Base-by-base conservation (phyloP, 2,113 vertebrate genomes). In the Sinosuthora webbiana region DNA sequence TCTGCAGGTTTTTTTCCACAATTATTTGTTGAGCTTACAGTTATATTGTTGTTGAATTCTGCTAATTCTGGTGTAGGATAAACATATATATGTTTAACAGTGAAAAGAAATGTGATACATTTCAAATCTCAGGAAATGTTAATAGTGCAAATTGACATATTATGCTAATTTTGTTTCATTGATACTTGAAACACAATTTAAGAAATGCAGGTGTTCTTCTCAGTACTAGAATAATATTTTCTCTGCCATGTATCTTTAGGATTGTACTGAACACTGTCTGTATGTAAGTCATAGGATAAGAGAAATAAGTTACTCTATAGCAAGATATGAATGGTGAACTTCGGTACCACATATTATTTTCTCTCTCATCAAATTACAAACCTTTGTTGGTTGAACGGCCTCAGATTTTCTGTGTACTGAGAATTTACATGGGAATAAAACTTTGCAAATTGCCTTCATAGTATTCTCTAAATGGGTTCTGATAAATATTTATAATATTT, bases 401-500 rank as follows among this genome's bases (percentile, higher is more conserved):
- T 93, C 56, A 67, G 47, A 45, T 71, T 93, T 90, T 94, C 44
- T 59, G 41, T 77, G 68, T 64, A 68, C 52, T 45, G 41, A 75
- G 57, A 89, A 89, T 82, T 65, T 94, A 49, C 22, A 24, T 56
- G 41, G 44, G 73, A 83, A 78, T 89, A 83, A 94, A 91, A 86
- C 13, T 78, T 90, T n/a, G 24, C 39, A 88, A 88, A 83, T 85
- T 83, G 47, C 68, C 76, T 93, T 81, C 56, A 81, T 81, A 30
- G 16, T 63, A 3, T 92, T 91, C 44, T 73, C 16, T 75, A 68
- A 96, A 90, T 86, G 63, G 7, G 2, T 52, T 85, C 56, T 87
- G 69, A 88, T 93, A 95, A 94, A 95, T 91, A 91, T 91, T 94
- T 94, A 89, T 92, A 81, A 57, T 77, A 28, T 37, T 37, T 70